Evolutionary conservation across 2,888 invertebrate genomes (phyloP).

Genomic region (Sturmia bella): DNA sequence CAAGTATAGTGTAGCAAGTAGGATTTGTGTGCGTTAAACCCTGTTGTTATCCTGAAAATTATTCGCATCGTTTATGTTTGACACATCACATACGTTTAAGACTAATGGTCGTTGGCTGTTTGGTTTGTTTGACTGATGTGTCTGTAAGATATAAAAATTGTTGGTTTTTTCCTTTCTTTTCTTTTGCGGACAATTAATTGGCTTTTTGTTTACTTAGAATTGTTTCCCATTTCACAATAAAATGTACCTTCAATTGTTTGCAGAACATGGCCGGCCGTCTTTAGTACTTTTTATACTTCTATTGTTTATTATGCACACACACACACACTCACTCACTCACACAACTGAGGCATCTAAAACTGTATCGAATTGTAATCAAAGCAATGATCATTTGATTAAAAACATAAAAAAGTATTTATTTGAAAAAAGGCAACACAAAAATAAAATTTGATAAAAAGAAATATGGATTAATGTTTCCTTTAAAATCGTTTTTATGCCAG

Average conservation of each 20-base stretch:
- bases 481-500: too few species aligned
- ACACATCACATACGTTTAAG: conserved; percentile 67
- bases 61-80: conserved; percentile 68
- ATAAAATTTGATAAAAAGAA: too few species aligned
- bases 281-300: background rate
- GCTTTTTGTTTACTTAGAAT: conserved; percentile 52
- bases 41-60: conserved; percentile 68
- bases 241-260: conserved; percentile 43
- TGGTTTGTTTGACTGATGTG: conserved; percentile 54
- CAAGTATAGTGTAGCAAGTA: background rate
- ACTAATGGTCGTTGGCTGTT: conserved; percentile 51
- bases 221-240: conserved; percentile 47
- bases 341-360: background rate
- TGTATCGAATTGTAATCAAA: conserved; percentile 2
- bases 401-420: too few species aligned
- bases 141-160: conserved; percentile 52
- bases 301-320: too few species aligned
- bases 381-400: too few species aligned
- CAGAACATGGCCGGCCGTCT: background rate
- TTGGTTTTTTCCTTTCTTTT: conserved; percentile 9
- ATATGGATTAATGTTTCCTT: too few species aligned
- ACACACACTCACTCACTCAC: too few species aligned
- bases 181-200: conserved; percentile 65
- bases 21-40: conserved; percentile 29
- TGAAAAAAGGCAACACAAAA: too few species aligned